phyloP scores from a whole-genome alignment of 2,888 invertebrate species.

The Melanostoma mellinum region DNA sequence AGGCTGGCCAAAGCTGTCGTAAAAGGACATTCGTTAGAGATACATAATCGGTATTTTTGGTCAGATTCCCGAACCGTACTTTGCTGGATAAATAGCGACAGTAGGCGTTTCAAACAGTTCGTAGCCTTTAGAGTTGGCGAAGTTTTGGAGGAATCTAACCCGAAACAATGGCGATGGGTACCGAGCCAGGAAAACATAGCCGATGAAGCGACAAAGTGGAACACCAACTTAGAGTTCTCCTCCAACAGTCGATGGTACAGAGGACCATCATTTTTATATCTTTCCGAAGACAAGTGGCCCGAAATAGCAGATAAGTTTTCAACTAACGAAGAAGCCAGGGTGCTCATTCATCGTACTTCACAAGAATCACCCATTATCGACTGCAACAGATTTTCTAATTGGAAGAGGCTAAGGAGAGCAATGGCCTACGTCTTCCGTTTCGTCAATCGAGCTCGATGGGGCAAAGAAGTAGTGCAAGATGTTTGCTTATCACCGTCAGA shows the following conservation, averaged over 20 bases:
- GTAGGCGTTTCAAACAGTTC: slow-evolving; percentile 9
- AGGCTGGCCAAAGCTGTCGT: slow-evolving; percentile 3
- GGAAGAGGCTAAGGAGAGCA: background rate
- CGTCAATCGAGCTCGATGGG: background rate
- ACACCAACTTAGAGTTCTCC: background rate
- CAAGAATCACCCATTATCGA: too few relatives aligned
- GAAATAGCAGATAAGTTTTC: background rate
- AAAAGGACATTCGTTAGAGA: slow-evolving; percentile 15
- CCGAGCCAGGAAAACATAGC: slow-evolving; percentile 10
- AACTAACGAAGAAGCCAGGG: background rate
- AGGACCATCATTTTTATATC: background rate
- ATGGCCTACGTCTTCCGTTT: slow-evolving; percentile 13
- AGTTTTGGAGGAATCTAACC: slow-evolving; percentile 1
- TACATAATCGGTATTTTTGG: slow-evolving; percentile 2
- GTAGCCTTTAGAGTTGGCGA: background rate
- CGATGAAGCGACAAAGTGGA: slow-evolving; percentile 22
- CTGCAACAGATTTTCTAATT: background rate
- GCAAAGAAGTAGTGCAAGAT: too few relatives aligned
- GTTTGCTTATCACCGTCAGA: background rate
- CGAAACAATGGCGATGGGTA: slow-evolving; percentile 6
- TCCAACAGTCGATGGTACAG: background rate
- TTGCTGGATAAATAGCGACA: background rate
- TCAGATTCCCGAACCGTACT: background rate
- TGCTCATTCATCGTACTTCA: too few relatives aligned
- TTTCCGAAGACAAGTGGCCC: background rate